Evolutionary conservation across 2,113 vertebrate species (phyloP), one percentile per base, ranked within the genome.

Genomic region (Sebastes schlegelii): DNA sequence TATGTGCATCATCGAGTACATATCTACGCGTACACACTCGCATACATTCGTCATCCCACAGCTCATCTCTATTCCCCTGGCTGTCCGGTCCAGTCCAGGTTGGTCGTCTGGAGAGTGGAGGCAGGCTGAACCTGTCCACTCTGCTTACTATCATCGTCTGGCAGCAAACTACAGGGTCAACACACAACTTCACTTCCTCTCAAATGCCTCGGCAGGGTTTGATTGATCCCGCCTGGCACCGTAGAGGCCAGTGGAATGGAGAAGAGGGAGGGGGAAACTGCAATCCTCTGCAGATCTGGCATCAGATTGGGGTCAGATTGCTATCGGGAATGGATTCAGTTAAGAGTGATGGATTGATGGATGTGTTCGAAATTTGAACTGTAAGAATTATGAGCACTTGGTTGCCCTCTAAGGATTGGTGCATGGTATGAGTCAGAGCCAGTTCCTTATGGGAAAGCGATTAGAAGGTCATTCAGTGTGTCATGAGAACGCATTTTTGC

Each of bases 81-180:
- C 90, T 88, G 93, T 92, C 91, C 80, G n/a, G 80, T 87, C 87
- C 73, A 23, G 86, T 92, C 86, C 91, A 86, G 89, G 88, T 91
- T 74, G 86, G 80, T 74, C 49, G 49, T 88, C 86, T 79, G 74
- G 85, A 87, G 90, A 93, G 90, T 74, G 78, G 71, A 87, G 91
- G 86, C 92, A 92, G 91, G 89, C 91, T 90, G 89, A 85, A 93
- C 62, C 84, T 91, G 92, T 93, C 92, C 52, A 3, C 85, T 92
- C 86, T 8, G 81, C 88, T 93, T 57, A 89, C 79, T 55, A 43
- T 94, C 93, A 92, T 81, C 61, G 77, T 76, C 87, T 90, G 90
- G 86, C 92, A 91, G 88, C 85, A 87, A 86, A 89, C 86, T 86
- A 86, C 83, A 51, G 89, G 91, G 92, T 92, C 87, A 89, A 88